phyloP scores from a whole-genome alignment of 2,797 vertebrate species.

The Microctenopoma steveboyesi region DNA sequence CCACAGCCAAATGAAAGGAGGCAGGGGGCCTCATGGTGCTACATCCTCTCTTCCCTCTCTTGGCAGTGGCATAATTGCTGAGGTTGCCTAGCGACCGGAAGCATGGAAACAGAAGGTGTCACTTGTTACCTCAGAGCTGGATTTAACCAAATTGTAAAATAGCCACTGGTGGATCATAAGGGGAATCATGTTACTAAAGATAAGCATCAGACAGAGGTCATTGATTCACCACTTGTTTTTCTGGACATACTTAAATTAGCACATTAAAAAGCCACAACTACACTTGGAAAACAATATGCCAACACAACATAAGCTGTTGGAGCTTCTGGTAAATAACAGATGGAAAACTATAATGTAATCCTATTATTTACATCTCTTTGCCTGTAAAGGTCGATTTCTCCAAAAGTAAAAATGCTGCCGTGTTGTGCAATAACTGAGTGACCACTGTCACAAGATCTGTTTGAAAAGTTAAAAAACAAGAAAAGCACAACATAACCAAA shows the following conservation, averaged over 20 bases:
- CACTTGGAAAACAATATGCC: not conserved
- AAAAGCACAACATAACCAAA: not conserved
- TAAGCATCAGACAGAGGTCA: conserved; percentile 77
- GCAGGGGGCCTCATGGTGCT: conserved; percentile 69
- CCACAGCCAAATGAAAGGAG: conserved; percentile 66
- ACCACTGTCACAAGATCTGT: not conserved
- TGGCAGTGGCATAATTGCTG: conserved; percentile 78
- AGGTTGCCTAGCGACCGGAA: conserved; percentile 84
- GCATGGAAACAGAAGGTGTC: conserved; percentile 87
- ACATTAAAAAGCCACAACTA: not conserved
- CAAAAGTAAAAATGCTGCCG: too few species aligned
- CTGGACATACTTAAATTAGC: not conserved
- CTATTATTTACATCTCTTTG: too few species aligned
- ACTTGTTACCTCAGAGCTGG: conserved; percentile 93
- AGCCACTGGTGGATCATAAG: conserved; percentile 83
- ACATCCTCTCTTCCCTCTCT: conserved; percentile 79
- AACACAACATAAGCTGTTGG: not conserved
- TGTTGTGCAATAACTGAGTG: too few species aligned
- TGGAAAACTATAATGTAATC: not conserved
- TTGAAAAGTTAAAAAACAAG: not conserved
- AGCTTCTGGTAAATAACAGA: not conserved
- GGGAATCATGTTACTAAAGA: conserved; percentile 86
- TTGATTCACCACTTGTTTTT: conserved; percentile 16
- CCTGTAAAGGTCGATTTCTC: too few species aligned
- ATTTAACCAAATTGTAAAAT: conserved; percentile 93